Percentiles rank a stretch among this genome's conserved stretches.
phyloP scores from a whole-genome alignment of 2,888 invertebrate genomes.

The Chrysina gloriosa region DNA sequence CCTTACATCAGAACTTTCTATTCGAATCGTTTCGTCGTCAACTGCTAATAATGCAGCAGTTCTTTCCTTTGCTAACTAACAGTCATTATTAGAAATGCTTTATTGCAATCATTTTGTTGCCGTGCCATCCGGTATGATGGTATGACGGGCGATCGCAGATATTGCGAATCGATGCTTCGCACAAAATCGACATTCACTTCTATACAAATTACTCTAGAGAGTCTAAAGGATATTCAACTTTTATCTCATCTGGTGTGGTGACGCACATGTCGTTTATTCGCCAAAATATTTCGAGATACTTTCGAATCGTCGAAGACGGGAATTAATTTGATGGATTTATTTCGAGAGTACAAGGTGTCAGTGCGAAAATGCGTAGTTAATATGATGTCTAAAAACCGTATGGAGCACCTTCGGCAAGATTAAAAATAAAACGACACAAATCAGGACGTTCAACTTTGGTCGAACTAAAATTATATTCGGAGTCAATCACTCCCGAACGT shows the following conservation, averaged over 20 bases:
- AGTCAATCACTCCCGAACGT: background rate
- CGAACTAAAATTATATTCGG: conserved; percentile 8
- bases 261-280: conserved; percentile 20
- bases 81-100: conserved; percentile 10
- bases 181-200: conserved; percentile 35
- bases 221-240: conserved; percentile 33
- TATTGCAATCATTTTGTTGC: conserved; percentile 9
- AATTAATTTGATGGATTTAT: conserved; percentile 29
- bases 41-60: conserved; percentile 4
- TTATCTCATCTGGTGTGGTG: conserved; percentile 30
- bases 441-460: conserved; percentile 30
- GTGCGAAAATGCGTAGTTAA: conserved; percentile 6
- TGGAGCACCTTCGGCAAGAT: background rate
- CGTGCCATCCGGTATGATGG: conserved; percentile 7
- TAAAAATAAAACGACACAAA: conserved; percentile 24
- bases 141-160: background rate
- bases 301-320: conserved; percentile 6
- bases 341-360: conserved; percentile 13
- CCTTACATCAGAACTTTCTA: conserved; percentile 15
- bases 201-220: conserved; percentile 28
- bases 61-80: conserved; percentile 11
- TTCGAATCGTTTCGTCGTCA: background rate
- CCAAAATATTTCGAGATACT: conserved; percentile 32
- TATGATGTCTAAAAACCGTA: conserved; percentile 1
- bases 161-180: conserved; percentile 19